Percentiles rank a stretch among this genome's conserved stretches.
These are phyloP conservation scores for Melanaphis sacchari DNA, from an alignment of 1,140 invertebrate genomes.

Conservation along the genomic window DNA sequence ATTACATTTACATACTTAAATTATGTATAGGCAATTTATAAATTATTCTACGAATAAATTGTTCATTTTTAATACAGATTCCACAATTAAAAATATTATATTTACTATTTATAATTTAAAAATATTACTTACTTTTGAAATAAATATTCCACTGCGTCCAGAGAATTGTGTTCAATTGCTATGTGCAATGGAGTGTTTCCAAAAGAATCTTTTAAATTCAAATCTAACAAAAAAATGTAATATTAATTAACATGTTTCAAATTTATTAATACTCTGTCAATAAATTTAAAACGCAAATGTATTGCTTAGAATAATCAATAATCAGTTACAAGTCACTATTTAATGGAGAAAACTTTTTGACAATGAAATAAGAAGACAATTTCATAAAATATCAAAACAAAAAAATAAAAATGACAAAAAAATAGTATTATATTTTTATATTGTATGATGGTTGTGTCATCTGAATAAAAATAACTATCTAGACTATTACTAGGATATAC, in stretches of 20 bases:
- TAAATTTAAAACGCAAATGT: not conserved
- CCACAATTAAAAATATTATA: not conserved
- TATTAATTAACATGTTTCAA: not conserved
- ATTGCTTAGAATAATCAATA: not conserved
- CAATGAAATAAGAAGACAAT: not conserved
- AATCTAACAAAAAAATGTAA: slow-evolving; percentile 68
- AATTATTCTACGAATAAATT: not conserved
- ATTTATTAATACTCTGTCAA: not conserved
- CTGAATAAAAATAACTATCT: not conserved
- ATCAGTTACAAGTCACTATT: not conserved
- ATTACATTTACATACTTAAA: too few relatives aligned
- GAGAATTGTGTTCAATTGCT: slow-evolving; percentile 76
- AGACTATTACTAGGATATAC: not conserved
- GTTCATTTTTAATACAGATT: not conserved
- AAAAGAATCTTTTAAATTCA: slow-evolving; percentile 76
- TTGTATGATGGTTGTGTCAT: not conserved
- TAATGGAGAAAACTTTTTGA: not conserved
- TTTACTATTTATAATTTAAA: not conserved
- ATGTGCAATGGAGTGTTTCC: slow-evolving; percentile 85
- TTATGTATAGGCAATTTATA: not conserved
- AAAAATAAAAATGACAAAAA: not conserved
- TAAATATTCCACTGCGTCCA: slow-evolving; percentile 76
- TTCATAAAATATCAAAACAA: not conserved
- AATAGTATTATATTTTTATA: not conserved
- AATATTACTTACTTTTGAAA: slow-evolving; percentile 72